Evolutionary conservation across 2,797 vertebrate genomes (phyloP).

Genomic region (Labeo calbasu): DNA sequence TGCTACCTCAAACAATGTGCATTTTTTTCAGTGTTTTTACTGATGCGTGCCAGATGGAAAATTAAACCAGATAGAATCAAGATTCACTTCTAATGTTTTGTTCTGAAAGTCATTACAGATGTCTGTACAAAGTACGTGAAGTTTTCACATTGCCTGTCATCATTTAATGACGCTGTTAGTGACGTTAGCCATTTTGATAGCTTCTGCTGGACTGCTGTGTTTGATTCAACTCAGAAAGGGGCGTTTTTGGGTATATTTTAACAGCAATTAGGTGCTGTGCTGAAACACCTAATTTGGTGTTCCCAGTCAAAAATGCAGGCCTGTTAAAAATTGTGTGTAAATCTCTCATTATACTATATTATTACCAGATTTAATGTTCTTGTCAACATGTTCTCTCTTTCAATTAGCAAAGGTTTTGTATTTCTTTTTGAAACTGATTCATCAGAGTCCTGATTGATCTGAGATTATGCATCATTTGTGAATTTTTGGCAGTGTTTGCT

Average conservation of each 20-base stretch:
- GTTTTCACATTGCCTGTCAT: background rate
- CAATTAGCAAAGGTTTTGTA: background rate
- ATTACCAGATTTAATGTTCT: background rate
- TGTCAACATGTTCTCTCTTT: background rate
- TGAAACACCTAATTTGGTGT: background rate
- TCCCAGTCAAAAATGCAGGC: background rate
- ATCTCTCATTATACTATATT: background rate
- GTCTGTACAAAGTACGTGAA: background rate
- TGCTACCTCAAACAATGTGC: constrained; percentile 16
- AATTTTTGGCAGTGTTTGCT: background rate
- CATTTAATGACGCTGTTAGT: background rate
- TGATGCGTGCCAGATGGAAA: background rate
- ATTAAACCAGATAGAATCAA: constrained; percentile 7
- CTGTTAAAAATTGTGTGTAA: background rate
- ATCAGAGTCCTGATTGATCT: background rate
- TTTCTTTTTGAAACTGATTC: background rate
- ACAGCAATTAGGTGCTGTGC: background rate
- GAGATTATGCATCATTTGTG: background rate
- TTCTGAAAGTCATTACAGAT: constrained; percentile 18
- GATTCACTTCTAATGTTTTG: constrained; percentile 13
- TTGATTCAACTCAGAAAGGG: background rate
- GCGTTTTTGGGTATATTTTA: background rate
- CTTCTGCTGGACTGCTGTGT: background rate
- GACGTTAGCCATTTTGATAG: background rate
- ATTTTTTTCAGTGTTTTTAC: constrained; percentile 17